Percentiles rank a stretch among this genome's conserved stretches.
Conservation (phyloP, 1,140 invertebrate genomes). For the Rhopalosiphum maidis region DNA sequence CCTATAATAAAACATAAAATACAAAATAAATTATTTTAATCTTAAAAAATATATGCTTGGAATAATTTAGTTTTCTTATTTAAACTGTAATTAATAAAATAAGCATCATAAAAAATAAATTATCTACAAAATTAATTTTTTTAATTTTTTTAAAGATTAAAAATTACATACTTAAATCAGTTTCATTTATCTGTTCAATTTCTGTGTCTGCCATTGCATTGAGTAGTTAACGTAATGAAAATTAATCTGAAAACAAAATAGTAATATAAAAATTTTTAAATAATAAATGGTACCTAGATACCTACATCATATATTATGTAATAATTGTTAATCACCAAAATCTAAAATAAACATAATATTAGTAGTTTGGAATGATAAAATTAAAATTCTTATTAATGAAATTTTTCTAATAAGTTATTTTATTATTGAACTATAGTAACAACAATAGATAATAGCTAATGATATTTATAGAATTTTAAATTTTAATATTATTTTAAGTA, state of each 20-base stretch:
- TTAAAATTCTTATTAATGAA: not conserved
- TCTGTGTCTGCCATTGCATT: constrained; percentile 37
- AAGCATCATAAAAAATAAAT: not conserved
- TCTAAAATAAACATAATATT: not conserved
- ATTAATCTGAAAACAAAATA: not conserved
- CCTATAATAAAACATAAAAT: constrained; percentile 37
- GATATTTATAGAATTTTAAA: no score
- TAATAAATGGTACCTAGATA: not conserved
- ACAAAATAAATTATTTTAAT: not conserved
- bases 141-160: not conserved
- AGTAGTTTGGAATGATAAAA: not conserved
- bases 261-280: not conserved
- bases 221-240: not conserved
- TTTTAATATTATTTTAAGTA: no score
- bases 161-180: constrained; percentile 45
- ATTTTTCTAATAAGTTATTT: not conserved
- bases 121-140: not conserved
- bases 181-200: constrained; percentile 27
- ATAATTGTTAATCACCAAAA: not conserved
- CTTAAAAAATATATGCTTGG: not conserved
- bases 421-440: not conserved
- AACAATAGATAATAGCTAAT: not conserved
- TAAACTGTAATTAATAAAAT: not conserved
- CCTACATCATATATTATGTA: not conserved
- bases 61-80: not conserved